These are phyloP conservation scores for Lutraria rhynchaena DNA, from an alignment of 1,140 invertebrate species.

Conservation along the genomic window DNA sequence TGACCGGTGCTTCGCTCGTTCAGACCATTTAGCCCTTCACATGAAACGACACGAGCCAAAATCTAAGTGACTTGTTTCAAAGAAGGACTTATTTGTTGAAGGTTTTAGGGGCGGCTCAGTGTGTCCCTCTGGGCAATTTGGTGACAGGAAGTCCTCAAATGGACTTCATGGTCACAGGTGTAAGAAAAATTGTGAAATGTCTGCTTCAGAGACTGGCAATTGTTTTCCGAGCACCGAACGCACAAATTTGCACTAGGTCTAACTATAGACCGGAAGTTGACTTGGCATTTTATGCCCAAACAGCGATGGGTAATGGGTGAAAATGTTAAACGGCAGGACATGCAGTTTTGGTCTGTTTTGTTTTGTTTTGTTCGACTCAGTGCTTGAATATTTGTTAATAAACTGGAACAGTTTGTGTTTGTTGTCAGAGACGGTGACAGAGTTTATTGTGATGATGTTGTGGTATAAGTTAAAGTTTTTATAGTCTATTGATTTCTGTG, in stretches of 20 bases:
- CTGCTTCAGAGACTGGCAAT: background rate
- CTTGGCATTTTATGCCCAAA: background rate
- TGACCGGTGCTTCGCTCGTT: slow-evolving; percentile 89
- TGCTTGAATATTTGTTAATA: slow-evolving; percentile 2
- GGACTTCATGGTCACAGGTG: slow-evolving; percentile 2
- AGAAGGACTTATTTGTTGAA: background rate
- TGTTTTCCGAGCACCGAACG: background rate
- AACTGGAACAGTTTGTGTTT: background rate
- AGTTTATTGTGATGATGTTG: slow-evolving; percentile 30
- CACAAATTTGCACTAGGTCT: slow-evolving; percentile 11
- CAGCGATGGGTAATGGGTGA: background rate
- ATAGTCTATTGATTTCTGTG: slow-evolving; percentile 25
- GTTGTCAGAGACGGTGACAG: background rate
- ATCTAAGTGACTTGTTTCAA: slow-evolving; percentile 61
- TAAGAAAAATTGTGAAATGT: slow-evolving; percentile 1
- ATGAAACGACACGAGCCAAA: slow-evolving; percentile 86
- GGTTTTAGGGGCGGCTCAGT: slow-evolving; percentile 2
- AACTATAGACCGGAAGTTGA: slow-evolving; percentile 1
- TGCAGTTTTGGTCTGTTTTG: too few relatives aligned
- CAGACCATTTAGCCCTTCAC: slow-evolving; percentile 87
- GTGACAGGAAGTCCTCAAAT: slow-evolving; percentile 10
- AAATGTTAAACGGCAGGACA: too few relatives aligned
- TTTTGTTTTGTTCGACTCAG: slow-evolving; percentile 10
- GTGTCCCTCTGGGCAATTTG: slow-evolving; percentile 14
- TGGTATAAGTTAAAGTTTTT: slow-evolving; percentile 32